Conservation (phyloP, 2,888 invertebrate species). For the Vanessa cardui region DNA sequence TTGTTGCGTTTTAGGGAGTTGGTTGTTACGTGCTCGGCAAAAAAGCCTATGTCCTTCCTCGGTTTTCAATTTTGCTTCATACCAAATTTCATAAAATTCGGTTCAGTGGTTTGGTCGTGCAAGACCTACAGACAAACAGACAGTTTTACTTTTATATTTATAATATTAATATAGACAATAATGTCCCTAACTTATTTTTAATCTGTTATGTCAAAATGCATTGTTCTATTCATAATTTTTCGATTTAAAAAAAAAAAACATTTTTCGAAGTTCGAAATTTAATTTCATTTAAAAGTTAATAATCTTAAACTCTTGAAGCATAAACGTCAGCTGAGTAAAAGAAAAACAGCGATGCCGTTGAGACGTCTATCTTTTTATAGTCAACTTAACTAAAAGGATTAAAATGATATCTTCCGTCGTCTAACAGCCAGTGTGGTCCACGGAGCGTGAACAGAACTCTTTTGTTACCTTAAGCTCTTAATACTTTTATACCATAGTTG, state of each 20-base stretch:
- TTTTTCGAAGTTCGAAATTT: conserved; percentile 7
- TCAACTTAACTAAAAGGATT: conserved; percentile 83
- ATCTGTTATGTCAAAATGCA: background rate
- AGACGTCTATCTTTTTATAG: conserved; percentile 80
- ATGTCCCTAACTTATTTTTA: no score
- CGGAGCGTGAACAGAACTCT: conserved; percentile 75
- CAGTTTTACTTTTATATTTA: no score
- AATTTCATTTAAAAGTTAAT: conserved; percentile 36
- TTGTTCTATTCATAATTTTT: background rate
- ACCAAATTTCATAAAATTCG: no score
- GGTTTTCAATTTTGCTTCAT: no score
- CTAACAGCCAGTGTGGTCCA: conserved; percentile 79
- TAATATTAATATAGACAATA: no score
- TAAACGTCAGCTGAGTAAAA: conserved; percentile 59
- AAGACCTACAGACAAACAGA: no score
- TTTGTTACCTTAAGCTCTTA: conserved; percentile 81
- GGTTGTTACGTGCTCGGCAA: no score
- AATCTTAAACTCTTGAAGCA: conserved; percentile 35
- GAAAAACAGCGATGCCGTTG: conserved; percentile 69
- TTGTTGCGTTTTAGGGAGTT: no score
- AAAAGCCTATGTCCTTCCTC: no score
- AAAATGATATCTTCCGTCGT: conserved; percentile 81
- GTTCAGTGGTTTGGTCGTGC: no score
- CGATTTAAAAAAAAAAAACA: background rate
- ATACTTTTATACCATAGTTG: conserved; percentile 79